phyloP scores from a whole-genome alignment of 2,797 vertebrate genomes.

The Catharus ustulatus region DNA sequence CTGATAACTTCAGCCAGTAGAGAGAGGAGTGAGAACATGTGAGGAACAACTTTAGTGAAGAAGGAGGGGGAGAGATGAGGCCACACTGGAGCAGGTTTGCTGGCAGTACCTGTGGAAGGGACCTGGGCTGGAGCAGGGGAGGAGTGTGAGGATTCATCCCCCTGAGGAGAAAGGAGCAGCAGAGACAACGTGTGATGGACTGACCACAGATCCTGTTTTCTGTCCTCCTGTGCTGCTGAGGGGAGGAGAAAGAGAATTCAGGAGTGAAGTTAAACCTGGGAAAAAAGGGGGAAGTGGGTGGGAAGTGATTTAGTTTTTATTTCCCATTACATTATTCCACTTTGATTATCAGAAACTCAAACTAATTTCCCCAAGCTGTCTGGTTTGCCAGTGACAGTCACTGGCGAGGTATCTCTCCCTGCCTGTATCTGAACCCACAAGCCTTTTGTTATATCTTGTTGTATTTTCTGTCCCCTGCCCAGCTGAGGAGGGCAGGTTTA shows the following conservation, averaged over 20 bases:
- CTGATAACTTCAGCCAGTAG: background rate
- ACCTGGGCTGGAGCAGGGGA: background rate
- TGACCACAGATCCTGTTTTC: background rate
- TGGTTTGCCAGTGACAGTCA: background rate
- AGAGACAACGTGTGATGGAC: background rate
- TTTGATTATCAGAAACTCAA: background rate
- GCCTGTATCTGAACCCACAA: rapidly evolving
- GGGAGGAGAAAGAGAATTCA: background rate
- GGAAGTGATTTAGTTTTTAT: background rate
- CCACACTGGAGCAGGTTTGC: background rate
- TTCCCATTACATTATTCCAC: background rate
- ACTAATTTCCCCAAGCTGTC: background rate
- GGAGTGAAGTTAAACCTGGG: background rate
- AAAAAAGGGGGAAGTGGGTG: background rate
- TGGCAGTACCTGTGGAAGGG: background rate
- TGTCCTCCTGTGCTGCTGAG: background rate
- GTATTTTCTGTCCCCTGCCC: background rate
- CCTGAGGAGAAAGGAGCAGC: background rate
- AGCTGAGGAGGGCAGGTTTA: background rate
- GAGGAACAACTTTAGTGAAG: background rate
- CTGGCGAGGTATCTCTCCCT: background rate
- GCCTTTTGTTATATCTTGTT: background rate
- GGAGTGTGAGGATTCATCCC: background rate
- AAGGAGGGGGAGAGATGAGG: background rate
- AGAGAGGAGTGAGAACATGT: background rate